Base-by-base conservation (phyloP, 2,797 vertebrate genomes). In the Tauraco hartlaubi region DNA sequence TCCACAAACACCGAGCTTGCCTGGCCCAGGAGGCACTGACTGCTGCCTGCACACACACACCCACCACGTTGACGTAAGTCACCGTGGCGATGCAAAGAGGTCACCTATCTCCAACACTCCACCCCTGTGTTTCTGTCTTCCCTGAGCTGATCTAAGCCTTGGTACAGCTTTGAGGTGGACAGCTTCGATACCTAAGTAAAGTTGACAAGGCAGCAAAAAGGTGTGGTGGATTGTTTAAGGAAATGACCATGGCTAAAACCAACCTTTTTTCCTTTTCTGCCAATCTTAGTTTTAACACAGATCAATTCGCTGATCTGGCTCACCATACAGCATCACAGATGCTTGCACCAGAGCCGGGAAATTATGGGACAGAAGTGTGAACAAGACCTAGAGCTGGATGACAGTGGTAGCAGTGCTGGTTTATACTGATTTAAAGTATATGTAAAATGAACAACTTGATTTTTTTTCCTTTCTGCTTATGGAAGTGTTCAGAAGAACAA, bases 41-140 rank as follows among this genome's bases (percentile, higher is more conserved):
- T 28, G 12, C n/a, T 73, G 59, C n/a, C 21, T 41, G 39, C 5
- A 2, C 23, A n/a, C 26, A 51, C 51, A 31, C 17, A 26, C 12
- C 14, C 8, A 18, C 1, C 35, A 37, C 6, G 0, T 5, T 14
- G 46, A 37, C 5, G 1, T 33, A 20, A 74, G 9, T 5, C 51
- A 43, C 29, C 11, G 9, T 0, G 2, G 26, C 29, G 66, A 26
- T 37, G 37, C 20, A 61, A 64, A 74, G 26, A 56, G 20, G 44
- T 48, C 82, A 25, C 35, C 59, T 63, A 11, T 5, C 12, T 18
- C 23, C 20, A 67, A 1, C 7, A 7, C 20, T 33, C 15, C 1
- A 1, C 6, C 12, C 14, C 12, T 31, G 31, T 1, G 2, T 33
- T 68, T 11, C 25, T 43, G 12, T 20, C 23, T 73, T 67, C 22